phyloP scores from a whole-genome alignment of 1,140 invertebrate genomes.

The Drosophila miranda region DNA sequence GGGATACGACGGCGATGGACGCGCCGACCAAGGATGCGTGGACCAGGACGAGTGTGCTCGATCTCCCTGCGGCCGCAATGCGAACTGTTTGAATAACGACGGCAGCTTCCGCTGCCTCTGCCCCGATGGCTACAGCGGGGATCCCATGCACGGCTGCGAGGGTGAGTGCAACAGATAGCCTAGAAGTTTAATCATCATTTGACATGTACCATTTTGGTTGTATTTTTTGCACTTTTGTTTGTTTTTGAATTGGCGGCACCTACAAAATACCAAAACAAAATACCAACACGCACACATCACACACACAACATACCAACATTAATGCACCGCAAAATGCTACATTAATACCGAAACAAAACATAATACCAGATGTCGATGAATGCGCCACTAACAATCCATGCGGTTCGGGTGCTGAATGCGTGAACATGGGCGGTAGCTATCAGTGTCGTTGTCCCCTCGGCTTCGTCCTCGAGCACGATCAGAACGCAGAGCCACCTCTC shows the following conservation, averaged over 20 bases:
- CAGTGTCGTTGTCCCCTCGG: constrained; percentile 89
- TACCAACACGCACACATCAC: constrained; percentile 26
- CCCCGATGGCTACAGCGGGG: constrained; percentile 89
- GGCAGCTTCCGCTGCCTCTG: constrained; percentile 90
- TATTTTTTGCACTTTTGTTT: constrained; percentile 57
- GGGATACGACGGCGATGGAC: constrained; percentile 90
- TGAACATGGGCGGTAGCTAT: constrained; percentile 89
- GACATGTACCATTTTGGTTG: constrained; percentile 56
- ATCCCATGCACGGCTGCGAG: constrained; percentile 87
- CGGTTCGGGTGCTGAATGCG: constrained; percentile 88
- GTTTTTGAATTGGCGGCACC: constrained; percentile 50
- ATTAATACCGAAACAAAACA: constrained; percentile 70
- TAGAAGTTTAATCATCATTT: neutral
- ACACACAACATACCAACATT: constrained; percentile 41
- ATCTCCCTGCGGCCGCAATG: constrained; percentile 88
- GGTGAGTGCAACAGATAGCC: constrained; percentile 83
- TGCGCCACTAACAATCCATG: constrained; percentile 90
- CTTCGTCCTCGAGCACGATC: constrained; percentile 82
- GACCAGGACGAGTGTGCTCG: constrained; percentile 89
- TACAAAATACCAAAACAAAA: constrained; percentile 36
- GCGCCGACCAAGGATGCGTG: constrained; percentile 85
- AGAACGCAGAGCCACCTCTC: constrained; percentile 47
- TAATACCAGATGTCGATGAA: constrained; percentile 91
- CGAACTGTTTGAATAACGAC: constrained; percentile 88
- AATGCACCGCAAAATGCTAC: constrained; percentile 65